Evolutionary conservation across 2,888 invertebrate genomes (phyloP).

Genomic region (Homarus gammarus): DNA sequence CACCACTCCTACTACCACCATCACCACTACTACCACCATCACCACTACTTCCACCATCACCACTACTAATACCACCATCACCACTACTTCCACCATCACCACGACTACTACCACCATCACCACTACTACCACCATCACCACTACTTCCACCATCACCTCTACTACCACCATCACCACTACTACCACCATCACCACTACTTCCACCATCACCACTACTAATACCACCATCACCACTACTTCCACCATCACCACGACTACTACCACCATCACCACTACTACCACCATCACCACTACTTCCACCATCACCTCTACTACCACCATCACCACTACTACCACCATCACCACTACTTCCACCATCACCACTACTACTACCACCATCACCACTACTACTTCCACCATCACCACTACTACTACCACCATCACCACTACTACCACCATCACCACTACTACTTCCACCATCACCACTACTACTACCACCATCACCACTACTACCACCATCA

Average conservation of each 20-base stretch:
- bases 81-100: not conserved
- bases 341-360: not conserved
- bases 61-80: not conserved
- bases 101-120: not conserved
- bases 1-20: not conserved
- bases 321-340: not conserved
- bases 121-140: not conserved
- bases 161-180: not conserved
- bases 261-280: not conserved
- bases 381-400: not conserved
- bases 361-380: not conserved
- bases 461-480: not conserved
- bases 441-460: not conserved
- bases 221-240: not conserved
- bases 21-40: not conserved
- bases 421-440: not conserved
- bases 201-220: not conserved
- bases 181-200: not conserved
- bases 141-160: not conserved
- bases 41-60: not conserved
- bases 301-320: no score
- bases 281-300: not conserved
- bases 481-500: conserved; percentile 18
- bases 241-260: not conserved
- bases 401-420: not conserved